Base-by-base conservation (phyloP, 92 coral and sea anemone species). In the Epizoanthus fatuus region DNA sequence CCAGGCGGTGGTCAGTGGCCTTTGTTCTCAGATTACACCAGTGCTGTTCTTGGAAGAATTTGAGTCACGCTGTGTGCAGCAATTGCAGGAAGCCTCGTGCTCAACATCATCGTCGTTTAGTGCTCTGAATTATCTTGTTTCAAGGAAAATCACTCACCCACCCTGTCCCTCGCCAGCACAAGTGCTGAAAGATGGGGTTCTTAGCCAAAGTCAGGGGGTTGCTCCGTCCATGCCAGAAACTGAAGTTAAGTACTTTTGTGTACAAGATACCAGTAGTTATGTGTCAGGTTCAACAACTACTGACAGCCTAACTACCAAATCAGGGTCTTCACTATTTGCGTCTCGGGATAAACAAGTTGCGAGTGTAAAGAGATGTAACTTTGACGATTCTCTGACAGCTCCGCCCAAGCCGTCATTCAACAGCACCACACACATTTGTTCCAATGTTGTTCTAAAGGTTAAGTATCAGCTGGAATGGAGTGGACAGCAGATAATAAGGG, bases 361-460 rank as follows among this genome's bases (percentile, higher is more conserved):
- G 54, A 15, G 74, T n/a, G 63, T 19, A 4, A 75, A 72, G 86
- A 84, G 98, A 67, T 97, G 99, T 55, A 82, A 44, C 35, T 95
- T 95, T 86, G 99, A 97, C 49, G 97, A 93, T 63, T 95, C 93
- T 37, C 86, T 93, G 59, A 90, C 93, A 63, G 73, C 90, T 29
- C 99, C 99, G 44, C 98, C 97, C 6, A 87, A 85, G 49, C 99
- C 99, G 2, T 39, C 19, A n/a, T 93, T 91, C 68, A 80, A 97
- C 86, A 88, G 74, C 79, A 91, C 86, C 53, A 83, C 93, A 15
- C 67, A 84, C 17, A 80, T 59, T 22, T 97, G 99, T 67, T 86
- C 96, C 5, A 93, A 93, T 44, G 98, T 93, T 45, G 99, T 95
- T 4, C 75, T 91, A 17, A 93, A 81, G 22, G 99, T 95, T 17